Evolutionary conservation across 2,797 vertebrate species (phyloP).

Genomic region (Tragelaphus oryx): DNA sequence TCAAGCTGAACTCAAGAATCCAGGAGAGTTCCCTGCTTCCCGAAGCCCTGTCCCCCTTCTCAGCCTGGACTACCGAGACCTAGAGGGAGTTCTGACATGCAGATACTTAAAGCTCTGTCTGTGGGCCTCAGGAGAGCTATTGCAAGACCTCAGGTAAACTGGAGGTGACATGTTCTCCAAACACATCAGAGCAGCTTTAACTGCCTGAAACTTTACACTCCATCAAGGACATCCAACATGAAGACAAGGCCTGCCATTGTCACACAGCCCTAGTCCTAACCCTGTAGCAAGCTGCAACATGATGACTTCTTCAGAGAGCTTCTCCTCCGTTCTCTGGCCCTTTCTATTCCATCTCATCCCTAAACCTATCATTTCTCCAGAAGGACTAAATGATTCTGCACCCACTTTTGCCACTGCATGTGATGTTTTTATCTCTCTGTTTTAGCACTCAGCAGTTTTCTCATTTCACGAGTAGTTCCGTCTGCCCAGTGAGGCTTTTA

Average conservation of each 20-base stretch:
- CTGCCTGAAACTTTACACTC: background rate
- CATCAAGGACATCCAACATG: background rate
- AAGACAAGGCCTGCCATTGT: rapidly evolving
- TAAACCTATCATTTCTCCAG: background rate
- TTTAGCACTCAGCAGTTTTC: background rate
- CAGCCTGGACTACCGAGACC: rapidly evolving
- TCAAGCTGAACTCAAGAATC: background rate
- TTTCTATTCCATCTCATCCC: background rate
- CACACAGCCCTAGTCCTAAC: background rate
- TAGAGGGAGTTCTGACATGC: background rate
- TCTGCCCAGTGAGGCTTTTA: background rate
- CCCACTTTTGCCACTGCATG: background rate
- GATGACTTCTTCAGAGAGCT: background rate
- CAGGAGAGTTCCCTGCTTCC: background rate
- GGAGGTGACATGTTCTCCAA: background rate
- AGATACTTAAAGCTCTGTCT: background rate
- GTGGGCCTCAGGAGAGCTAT: background rate
- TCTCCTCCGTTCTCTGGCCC: too few species aligned
- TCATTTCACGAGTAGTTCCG: background rate
- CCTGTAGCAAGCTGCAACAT: rapidly evolving
- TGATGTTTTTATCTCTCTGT: background rate
- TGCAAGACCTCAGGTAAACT: background rate
- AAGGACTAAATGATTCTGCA: background rate
- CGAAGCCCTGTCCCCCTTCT: background rate
- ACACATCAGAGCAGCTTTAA: background rate